Percentiles rank a stretch among this genome's conserved stretches.
Conservation (phyloP, 2,113 vertebrate genomes). For the Actenoides lindsayi region DNA sequence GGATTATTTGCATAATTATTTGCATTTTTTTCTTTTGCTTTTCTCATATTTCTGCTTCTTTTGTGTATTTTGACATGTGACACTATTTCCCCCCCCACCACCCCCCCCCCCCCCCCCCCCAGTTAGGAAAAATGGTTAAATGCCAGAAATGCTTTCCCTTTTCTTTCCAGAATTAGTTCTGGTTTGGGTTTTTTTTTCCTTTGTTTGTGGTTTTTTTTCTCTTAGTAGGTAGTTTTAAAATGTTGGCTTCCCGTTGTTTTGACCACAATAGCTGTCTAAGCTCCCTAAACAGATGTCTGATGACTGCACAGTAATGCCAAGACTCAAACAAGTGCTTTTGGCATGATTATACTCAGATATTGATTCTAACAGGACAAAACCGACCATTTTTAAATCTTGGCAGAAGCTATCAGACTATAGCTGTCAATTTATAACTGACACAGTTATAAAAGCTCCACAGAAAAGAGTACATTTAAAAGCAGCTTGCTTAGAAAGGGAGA, state of each 20-base stretch:
- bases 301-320: conserved; percentile 25
- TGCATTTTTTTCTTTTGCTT: neutral
- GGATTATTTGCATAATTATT: neutral
- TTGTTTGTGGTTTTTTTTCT: neutral
- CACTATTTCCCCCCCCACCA: neutral
- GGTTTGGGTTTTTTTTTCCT: neutral
- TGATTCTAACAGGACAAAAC: conserved; percentile 11
- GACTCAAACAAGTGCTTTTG: conserved; percentile 1
- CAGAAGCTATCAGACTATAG: neutral
- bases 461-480: neutral
- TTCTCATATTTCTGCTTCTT: neutral
- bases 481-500: neutral
- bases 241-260: conserved; percentile 59
- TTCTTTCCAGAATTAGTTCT: conserved; percentile 30
- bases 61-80: neutral
- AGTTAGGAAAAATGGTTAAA: neutral
- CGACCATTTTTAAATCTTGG: conserved; percentile 29
- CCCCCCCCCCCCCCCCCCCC: neutral
- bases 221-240: conserved; percentile 40
- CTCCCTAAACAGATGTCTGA: conserved; percentile 40
- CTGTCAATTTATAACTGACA: neutral
- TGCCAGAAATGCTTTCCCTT: neutral
- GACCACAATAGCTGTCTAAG: conserved; percentile 58
- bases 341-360: neutral
- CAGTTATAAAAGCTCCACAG: neutral